A percentile compares a stretch with the other conserved stretches of the same genome.
Evolutionary conservation across 2,113 vertebrate species (phyloP).

Genomic region (Jacana jacana): DNA sequence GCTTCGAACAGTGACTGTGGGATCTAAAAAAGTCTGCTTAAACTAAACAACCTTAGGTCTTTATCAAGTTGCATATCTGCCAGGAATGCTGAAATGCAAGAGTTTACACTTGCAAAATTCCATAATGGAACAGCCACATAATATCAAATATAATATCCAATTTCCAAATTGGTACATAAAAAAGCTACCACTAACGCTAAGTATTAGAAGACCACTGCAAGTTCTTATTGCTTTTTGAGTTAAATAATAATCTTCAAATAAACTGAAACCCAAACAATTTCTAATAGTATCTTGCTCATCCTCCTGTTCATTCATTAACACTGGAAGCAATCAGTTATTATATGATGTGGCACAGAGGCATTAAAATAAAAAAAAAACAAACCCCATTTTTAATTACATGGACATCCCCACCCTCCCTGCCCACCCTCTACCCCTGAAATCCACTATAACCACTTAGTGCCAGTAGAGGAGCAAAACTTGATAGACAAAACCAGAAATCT

Average conservation of each 20-base stretch:
- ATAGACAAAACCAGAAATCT: slow-evolving; percentile 66
- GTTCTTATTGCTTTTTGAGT: slow-evolving; percentile 74
- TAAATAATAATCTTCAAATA: slow-evolving; percentile 62
- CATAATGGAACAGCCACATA: slow-evolving; percentile 61
- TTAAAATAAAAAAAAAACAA: slow-evolving; percentile 59
- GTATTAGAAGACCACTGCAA: slow-evolving; percentile 63
- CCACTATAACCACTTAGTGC: slow-evolving; percentile 64
- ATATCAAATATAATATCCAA: slow-evolving; percentile 76
- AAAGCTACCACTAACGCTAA: slow-evolving; percentile 61
- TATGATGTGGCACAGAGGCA: slow-evolving; percentile 62
- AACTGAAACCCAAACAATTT: slow-evolving; percentile 60
- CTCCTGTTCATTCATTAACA: slow-evolving; percentile 64
- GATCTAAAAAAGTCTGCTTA: slow-evolving; percentile 69
- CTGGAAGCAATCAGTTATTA: slow-evolving; percentile 69
- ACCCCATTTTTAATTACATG: slow-evolving; percentile 25
- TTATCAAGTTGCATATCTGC: slow-evolving; percentile 63
- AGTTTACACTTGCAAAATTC: slow-evolving; percentile 69
- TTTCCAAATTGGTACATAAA: slow-evolving; percentile 70
- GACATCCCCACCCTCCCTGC: slow-evolving; percentile 18
- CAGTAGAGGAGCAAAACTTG: slow-evolving; percentile 64
- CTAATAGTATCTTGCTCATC: slow-evolving; percentile 26
- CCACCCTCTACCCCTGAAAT: slow-evolving; percentile 15
- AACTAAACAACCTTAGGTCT: slow-evolving; percentile 57
- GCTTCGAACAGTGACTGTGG: slow-evolving; percentile 69
- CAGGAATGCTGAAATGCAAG: slow-evolving; percentile 71